These are phyloP conservation scores for Smithornis capensis DNA, from an alignment of 2,113 vertebrate genomes.

Conservation along the genomic window DNA sequence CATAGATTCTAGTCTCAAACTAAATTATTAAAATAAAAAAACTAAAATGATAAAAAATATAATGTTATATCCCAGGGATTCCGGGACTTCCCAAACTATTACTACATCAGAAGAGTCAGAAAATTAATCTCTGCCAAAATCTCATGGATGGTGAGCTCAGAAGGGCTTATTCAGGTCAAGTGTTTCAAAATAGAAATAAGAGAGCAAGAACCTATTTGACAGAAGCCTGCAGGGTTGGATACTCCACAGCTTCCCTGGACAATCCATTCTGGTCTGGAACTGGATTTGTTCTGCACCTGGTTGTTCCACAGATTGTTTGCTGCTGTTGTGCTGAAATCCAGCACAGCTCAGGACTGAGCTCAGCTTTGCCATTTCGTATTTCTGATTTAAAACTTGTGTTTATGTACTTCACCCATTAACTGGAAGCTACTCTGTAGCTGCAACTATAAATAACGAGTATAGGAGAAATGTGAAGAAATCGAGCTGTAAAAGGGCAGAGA, in stretches of 20 bases:
- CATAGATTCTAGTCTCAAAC: background rate
- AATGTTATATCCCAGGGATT: background rate
- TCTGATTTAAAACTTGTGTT: background rate
- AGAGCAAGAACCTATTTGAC: background rate
- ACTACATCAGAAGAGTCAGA: background rate
- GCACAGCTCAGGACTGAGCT: background rate
- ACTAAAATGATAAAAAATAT: too few relatives aligned
- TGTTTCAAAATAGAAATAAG: background rate
- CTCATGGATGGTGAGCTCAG: background rate
- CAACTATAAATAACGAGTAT: constrained; percentile 11
- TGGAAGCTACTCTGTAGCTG: background rate
- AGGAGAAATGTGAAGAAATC: constrained; percentile 48
- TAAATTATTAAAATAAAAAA: background rate
- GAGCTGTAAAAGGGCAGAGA: constrained; percentile 34
- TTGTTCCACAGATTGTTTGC: background rate
- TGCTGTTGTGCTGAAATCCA: background rate
- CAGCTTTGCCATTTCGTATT: background rate
- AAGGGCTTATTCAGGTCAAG: background rate
- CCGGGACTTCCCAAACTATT: background rate
- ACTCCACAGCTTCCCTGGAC: background rate
- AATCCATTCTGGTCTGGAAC: background rate
- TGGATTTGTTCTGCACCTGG: background rate
- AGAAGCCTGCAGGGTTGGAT: background rate
- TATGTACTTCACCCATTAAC: background rate
- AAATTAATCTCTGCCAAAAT: background rate